These are phyloP conservation scores for Anguilla rostrata DNA, from an alignment of 2,113 vertebrate species.

Conservation along the genomic window DNA sequence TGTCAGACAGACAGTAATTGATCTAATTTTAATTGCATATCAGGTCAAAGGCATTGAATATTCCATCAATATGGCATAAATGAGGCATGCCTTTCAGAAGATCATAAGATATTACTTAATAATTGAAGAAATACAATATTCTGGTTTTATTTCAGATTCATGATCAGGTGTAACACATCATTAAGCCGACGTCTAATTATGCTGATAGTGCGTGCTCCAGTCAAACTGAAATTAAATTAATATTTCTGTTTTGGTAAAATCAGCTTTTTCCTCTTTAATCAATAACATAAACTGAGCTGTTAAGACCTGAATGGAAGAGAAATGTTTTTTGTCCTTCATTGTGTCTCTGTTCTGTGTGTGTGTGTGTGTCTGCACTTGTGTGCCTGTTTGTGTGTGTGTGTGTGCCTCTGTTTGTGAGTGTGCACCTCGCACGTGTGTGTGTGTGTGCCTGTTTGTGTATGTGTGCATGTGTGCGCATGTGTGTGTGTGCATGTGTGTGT, in stretches of 20 bases:
- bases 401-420: not conserved
- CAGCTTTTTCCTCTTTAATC: not conserved
- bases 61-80: conserved; percentile 29
- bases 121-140: not conserved
- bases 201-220: not conserved
- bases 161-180: not conserved
- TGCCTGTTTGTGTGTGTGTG: conserved; percentile 19
- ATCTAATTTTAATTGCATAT: conserved; percentile 51
- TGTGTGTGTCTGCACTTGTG: conserved; percentile 2
- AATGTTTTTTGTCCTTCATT: not conserved
- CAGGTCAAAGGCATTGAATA: conserved; percentile 21
- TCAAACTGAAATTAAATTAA: not conserved
- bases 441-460: not conserved
- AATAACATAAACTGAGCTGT: not conserved
- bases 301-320: not conserved
- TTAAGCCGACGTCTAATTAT: not conserved
- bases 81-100: not conserved
- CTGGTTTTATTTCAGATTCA: not conserved
- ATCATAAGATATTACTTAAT: not conserved
- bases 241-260: not conserved
- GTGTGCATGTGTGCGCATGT: conserved; percentile 18
- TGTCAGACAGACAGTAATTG: conserved; percentile 31
- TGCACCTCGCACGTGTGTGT: not conserved
- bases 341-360: no score
- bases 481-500: not conserved